A percentile compares a stretch with the other conserved stretches of the same genome.
These are phyloP conservation scores for Antedon bifida DNA, from an alignment of 35 echinoderm and acorn worm species.

Conservation along the genomic window DNA sequence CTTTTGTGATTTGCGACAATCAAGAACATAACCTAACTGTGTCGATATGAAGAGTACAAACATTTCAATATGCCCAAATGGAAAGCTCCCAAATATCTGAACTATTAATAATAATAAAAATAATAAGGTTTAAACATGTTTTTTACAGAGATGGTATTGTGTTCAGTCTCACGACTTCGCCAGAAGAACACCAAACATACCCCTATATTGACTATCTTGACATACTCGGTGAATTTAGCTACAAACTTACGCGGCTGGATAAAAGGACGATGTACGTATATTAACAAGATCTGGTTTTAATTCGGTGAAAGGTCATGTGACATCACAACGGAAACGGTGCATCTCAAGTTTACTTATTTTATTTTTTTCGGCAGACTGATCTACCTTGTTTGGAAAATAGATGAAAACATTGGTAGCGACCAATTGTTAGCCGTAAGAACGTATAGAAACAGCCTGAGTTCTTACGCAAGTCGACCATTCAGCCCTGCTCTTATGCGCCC, in stretches of 20 bases:
- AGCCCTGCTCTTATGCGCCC: constrained; percentile 32
- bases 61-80: too few species aligned
- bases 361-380: constrained; percentile 31
- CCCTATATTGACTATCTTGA: constrained; percentile 84
- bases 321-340: background rate
- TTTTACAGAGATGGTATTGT: constrained; percentile 73
- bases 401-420: constrained; percentile 51
- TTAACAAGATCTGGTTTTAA: background rate
- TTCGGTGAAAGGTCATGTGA: background rate
- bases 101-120: too few species aligned
- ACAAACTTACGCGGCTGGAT: constrained; percentile 78
- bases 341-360: background rate
- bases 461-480: constrained; percentile 15
- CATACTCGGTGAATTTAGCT: constrained; percentile 76
- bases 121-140: too few species aligned
- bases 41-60: too few species aligned
- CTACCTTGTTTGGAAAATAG: constrained; percentile 83
- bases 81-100: too few species aligned
- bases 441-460: constrained; percentile 55
- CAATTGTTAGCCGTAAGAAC: constrained; percentile 44
- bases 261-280: constrained; percentile 79
- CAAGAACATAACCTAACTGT: too few species aligned
- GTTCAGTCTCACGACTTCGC: constrained; percentile 68
- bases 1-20: too few species aligned
- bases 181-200: constrained; percentile 55